These are phyloP conservation scores for Dolichotis patagonum DNA, from an alignment of 2,113 vertebrate species.

Conservation along the genomic window DNA sequence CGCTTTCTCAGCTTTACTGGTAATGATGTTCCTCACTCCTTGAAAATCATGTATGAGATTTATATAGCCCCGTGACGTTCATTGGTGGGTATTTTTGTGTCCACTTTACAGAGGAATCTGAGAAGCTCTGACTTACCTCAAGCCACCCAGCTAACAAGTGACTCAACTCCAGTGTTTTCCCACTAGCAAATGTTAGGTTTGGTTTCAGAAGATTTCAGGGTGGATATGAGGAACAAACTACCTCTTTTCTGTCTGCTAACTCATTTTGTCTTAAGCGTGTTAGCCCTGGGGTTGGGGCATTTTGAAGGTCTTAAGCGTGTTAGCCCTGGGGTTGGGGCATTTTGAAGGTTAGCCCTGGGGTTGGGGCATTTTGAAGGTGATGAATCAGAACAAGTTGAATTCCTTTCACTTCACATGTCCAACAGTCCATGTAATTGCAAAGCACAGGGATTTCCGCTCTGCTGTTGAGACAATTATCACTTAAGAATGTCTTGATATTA, in stretches of 20 bases:
- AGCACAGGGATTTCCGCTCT: conserved; percentile 46
- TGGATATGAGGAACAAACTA: background rate
- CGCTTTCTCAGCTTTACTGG: background rate
- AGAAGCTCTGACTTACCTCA: background rate
- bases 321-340: background rate
- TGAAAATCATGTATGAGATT: background rate
- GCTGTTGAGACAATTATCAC: conserved; percentile 55
- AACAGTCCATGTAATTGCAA: conserved; percentile 71
- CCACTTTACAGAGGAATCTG: background rate
- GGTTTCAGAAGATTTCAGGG: background rate
- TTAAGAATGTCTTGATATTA: conserved; percentile 65
- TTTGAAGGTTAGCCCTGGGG: background rate
- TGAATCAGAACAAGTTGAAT: conserved; percentile 69
- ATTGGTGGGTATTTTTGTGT: background rate
- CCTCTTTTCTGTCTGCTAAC: conserved; percentile 19
- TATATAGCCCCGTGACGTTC: background rate
- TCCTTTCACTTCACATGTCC: conserved; percentile 48
- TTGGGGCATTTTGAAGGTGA: background rate
- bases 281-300: background rate
- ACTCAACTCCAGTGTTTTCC: background rate
- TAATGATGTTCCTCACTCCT: background rate
- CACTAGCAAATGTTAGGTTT: background rate
- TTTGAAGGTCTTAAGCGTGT: background rate
- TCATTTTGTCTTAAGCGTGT: conserved; percentile 28
- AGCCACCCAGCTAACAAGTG: background rate